Percentiles rank a stretch among this genome's conserved stretches.
Conservation (phyloP, 2,888 invertebrate species). For the Scaptodrosophila latifasciaeformis region DNA sequence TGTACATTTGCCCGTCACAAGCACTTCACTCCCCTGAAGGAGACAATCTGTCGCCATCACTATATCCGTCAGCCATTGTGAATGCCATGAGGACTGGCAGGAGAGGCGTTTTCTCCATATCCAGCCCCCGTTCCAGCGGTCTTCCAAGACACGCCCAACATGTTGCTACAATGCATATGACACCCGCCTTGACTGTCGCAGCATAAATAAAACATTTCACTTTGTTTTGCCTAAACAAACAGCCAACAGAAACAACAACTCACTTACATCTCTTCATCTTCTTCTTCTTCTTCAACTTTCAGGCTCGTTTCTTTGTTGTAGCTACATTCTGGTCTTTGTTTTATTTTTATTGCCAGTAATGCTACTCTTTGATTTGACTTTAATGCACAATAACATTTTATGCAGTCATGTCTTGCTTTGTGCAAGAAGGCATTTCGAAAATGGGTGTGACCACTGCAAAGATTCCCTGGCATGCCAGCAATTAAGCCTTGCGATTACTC, state of each 20-base stretch:
- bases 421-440: conserved; percentile 42
- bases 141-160: conserved; percentile 21
- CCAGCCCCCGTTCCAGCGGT: too few relatives aligned
- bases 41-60: neutral
- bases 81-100: conserved; percentile 22
- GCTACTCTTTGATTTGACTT: conserved; percentile 63
- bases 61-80: neutral
- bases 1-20: conserved; percentile 47
- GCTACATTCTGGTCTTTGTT: conserved; percentile 1
- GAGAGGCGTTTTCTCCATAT: conserved; percentile 34
- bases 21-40: neutral
- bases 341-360: conserved; percentile 24
- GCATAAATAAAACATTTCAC: conserved; percentile 64
- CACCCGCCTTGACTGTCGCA: conserved; percentile 35
- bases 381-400: conserved; percentile 59
- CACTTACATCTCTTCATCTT: conserved; percentile 5
- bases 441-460: conserved; percentile 25
- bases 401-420: conserved; percentile 18
- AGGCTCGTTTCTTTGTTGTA: conserved; percentile 6
- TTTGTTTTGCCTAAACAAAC: conserved; percentile 56
- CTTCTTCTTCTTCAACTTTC: neutral
- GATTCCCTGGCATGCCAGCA: too few relatives aligned
- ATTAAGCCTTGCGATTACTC: conserved; percentile 48
- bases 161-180: conserved; percentile 45
- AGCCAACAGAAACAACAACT: conserved; percentile 5